Base-by-base conservation (phyloP, 1,140 invertebrate species). In the Eurosta solidaginis region DNA sequence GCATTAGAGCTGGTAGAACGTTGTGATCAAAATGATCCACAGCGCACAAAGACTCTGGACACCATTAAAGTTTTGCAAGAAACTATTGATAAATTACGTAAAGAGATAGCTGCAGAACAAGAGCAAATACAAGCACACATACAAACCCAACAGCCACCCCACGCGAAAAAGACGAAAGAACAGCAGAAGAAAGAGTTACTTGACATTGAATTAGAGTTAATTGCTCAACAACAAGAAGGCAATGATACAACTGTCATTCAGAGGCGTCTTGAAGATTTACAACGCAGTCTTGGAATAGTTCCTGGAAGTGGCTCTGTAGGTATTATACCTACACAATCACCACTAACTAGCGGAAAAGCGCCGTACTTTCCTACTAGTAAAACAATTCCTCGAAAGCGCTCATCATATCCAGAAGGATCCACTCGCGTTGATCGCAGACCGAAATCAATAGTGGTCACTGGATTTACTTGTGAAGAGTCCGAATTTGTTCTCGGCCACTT, bases 171-270 rank as follows among this genome's bases (percentile, higher is more conserved):
- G 79, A 83, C 86, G 68, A 88, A 88, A 79, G 87, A 88, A 77
- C 86, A 88, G 76, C 85, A 87, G 33, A 87, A 88, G 33, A 88
- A 88, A 79, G 87, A 88, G 77, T 80, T 88, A 68, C 83, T 88
- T 25, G 87, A 88, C 22, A 84, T 88, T 80, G 87, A 88, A 80
- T 77, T 88, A 52, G 87, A 88, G 79, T 79, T 88, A 1, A 82
- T 88, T 77, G 85, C 85, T 33, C 85, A 88, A 68, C 86, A 88
- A 42, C 87, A 88, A 52, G 86, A 88, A 78, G 87, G 87, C 1
- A 88, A 88, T 49, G 87, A 88, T 59, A 88, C 87, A 6, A 81
- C 82, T 9, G 86, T 82, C 75, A 82, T 88, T 77, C 87, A 88
- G 75, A 88, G 86, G 40, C 81, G 85, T 33, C 76, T 88, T 7